phyloP scores from a whole-genome alignment of 2,888 invertebrate genomes.

The Conus canariensis region DNA sequence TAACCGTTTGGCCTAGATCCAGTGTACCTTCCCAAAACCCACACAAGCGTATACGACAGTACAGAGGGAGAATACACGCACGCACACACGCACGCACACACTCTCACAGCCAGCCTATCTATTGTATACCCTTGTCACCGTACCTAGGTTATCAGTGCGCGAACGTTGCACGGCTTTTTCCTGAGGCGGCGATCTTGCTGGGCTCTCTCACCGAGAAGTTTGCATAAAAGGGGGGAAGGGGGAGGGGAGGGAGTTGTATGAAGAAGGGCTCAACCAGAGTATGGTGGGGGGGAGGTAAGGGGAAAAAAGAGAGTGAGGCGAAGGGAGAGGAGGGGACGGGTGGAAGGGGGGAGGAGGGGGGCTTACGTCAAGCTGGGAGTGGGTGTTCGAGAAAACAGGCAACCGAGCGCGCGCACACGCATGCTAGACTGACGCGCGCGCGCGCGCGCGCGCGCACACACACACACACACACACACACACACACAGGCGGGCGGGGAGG shows the following conservation, averaged over 20 bases:
- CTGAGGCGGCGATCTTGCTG: background rate
- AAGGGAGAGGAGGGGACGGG: background rate
- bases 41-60: background rate
- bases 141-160: slow-evolving; percentile 36
- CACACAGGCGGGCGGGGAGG: background rate
- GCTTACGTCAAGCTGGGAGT: slow-evolving; percentile 1
- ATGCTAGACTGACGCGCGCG: background rate
- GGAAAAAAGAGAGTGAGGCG: background rate
- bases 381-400: slow-evolving; percentile 12
- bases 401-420: slow-evolving; percentile 3
- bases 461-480: background rate
- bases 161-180: slow-evolving; percentile 31
- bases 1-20: slow-evolving; percentile 30
- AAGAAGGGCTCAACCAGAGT: slow-evolving; percentile 7
- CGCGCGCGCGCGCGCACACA: background rate
- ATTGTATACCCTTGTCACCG: slow-evolving; percentile 25
- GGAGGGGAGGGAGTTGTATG: background rate
- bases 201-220: background rate
- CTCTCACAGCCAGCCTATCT: slow-evolving; percentile 23
- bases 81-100: slow-evolving; percentile 22
- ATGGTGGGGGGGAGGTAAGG: background rate
- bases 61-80: background rate
- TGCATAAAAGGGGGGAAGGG: background rate
- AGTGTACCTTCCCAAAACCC: background rate
- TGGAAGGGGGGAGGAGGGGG: background rate